Evolutionary conservation across 2,113 vertebrate species (phyloP).

Genomic region (Ploceus nigricollis): DNA sequence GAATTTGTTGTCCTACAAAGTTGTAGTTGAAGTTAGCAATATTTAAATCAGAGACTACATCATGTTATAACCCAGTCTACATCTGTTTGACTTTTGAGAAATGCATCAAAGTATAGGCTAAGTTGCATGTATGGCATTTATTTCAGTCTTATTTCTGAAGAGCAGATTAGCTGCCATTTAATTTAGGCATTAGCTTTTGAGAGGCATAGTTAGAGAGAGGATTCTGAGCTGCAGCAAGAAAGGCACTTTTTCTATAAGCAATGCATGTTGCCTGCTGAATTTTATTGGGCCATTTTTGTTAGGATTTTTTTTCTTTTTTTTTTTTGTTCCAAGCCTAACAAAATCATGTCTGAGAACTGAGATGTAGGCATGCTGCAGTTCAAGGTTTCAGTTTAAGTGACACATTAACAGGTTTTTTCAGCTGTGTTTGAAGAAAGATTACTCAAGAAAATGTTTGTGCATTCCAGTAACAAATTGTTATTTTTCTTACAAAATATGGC

Average conservation of each 20-base stretch:
- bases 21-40: neutral
- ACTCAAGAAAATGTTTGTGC: slow-evolving; percentile 55
- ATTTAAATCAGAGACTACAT: neutral
- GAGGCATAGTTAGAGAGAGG: neutral
- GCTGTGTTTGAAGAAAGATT: slow-evolving; percentile 64
- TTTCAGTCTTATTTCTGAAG: neutral
- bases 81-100: neutral
- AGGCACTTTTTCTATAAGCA: neutral
- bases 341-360: neutral
- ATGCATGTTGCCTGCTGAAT: neutral
- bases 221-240: neutral
- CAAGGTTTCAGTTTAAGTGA: slow-evolving; percentile 47
- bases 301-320: neutral
- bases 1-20: neutral
- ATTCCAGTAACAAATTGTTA: neutral
- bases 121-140: neutral
- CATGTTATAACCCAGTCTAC: neutral
- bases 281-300: neutral
- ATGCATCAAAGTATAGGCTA: neutral
- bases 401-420: slow-evolving; percentile 58
- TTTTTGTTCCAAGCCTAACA: neutral
- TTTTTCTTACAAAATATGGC: neutral
- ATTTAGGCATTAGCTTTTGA: neutral
- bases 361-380: neutral
- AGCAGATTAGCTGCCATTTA: neutral